Evolutionary conservation across 2,888 invertebrate genomes (phyloP), one percentile per base, ranked within the genome.

Genomic region (Erebia ligea): DNA sequence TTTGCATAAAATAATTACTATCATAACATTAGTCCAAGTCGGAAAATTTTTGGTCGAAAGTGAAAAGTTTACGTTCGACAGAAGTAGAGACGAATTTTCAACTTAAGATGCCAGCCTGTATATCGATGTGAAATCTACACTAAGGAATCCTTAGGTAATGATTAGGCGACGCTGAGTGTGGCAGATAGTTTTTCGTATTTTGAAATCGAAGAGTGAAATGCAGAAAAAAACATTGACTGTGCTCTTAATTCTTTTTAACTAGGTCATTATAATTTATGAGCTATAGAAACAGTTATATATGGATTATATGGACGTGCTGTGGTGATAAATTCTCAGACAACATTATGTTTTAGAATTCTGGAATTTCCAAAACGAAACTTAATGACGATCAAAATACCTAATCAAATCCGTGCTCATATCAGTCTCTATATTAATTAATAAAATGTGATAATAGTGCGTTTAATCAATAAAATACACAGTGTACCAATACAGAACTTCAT

Each of bases 281-380:
- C 76, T 75, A 58, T 67, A 74, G 40, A 70, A 73, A 68, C 34
- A 34, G 2, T 21, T 21, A 21, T 21, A 21, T 21, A 21, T 21
- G 34, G 6, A 6, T n/a, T n/a, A 6, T 6, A 34, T 76, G 77
- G 78, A 77, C 75, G 77, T 75, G 75, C 61, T 63, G 64, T 59
- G 62, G 50, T 42, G 8, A 15, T 61, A 61, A 13, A 45, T 11
- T 45, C 59, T 17, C 5, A 50, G 50, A n/a, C 15, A 54, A 54
- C 11, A 19, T 54, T 19, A 3, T 0, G 10, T 54, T 52, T 52
- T n/a, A 25, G 25, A 57, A 25, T 57, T 25, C 15, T 11, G 25
- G 3, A 54, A 54, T 56, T 9, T 25, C 40, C n/a, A 19, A 48
- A 25, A 6, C 45, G 48, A 45, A 21, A 13, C 13, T 8, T 11